phyloP scores from a whole-genome alignment of 2,797 vertebrate species.

The Poeciliopsis gracilis region DNA sequence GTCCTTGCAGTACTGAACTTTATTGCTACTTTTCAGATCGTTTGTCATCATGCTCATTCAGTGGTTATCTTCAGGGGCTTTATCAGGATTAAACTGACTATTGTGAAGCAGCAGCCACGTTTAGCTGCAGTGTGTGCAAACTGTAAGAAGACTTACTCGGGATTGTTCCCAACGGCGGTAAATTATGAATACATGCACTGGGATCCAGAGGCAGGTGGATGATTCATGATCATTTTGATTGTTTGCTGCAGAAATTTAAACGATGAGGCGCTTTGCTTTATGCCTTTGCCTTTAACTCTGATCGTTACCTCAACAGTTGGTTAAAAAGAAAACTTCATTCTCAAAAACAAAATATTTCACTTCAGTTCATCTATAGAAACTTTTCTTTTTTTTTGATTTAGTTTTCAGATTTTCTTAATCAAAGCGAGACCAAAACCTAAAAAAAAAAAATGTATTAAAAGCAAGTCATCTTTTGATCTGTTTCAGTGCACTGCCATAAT shows the following conservation, averaged over 20 bases:
- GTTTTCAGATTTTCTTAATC: constrained; percentile 4
- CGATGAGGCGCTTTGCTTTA: constrained; percentile 8
- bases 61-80: neutral
- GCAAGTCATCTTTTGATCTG: neutral
- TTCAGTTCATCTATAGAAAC: too few species aligned
- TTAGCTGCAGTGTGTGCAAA: constrained; percentile 4
- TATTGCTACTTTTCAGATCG: neutral
- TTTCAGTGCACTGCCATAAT: constrained; percentile 1
- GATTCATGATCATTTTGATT: neutral
- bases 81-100: constrained; percentile 1
- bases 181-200: constrained; percentile 3
- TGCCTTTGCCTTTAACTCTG: neutral
- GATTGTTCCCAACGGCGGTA: neutral
- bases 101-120: constrained; percentile 3
- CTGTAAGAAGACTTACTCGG: neutral
- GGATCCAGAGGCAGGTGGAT: neutral
- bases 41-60: constrained; percentile 4
- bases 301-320: neutral
- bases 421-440: constrained; percentile 8
- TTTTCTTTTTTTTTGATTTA: too few species aligned
- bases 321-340: neutral
- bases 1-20: neutral
- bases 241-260: constrained; percentile 16
- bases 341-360: neutral
- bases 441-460: constrained; percentile 2